Percentiles rank a stretch among this genome's conserved stretches.
Evolutionary conservation across 1,140 invertebrate species (phyloP).

Genomic region (Magallana gigas): DNA sequence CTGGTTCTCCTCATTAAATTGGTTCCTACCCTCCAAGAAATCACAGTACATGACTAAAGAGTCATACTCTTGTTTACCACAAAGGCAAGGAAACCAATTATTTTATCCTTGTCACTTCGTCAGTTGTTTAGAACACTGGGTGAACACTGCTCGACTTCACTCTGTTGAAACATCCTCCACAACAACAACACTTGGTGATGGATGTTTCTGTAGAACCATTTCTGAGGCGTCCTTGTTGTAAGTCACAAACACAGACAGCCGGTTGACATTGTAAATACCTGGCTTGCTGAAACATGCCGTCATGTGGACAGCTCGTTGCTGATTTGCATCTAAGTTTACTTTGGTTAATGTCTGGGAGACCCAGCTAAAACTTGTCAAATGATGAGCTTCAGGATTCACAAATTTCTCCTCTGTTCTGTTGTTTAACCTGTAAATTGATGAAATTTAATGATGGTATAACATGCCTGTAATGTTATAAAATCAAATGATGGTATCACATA

Average conservation of each 20-base stretch:
- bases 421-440: background rate
- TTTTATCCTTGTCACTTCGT: background rate
- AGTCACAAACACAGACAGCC: conserved; percentile 73
- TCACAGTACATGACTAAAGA: background rate
- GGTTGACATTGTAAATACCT: conserved; percentile 77
- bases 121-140: background rate
- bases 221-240: conserved; percentile 67
- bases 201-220: conserved; percentile 75
- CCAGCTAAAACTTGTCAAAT: conserved; percentile 68
- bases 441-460: background rate
- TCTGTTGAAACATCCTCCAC: conserved; percentile 60
- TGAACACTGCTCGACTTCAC: background rate
- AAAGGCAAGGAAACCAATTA: background rate
- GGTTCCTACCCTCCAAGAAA: background rate
- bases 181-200: conserved; percentile 72
- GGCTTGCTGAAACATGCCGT: conserved; percentile 72
- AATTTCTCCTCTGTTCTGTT: conserved; percentile 6
- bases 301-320: conserved; percentile 64
- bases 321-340: conserved; percentile 63
- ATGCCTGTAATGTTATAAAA: background rate
- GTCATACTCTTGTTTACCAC: background rate
- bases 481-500: background rate
- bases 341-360: conserved; percentile 70
- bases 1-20: background rate
- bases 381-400: background rate